Percentiles rank a stretch among this genome's conserved stretches.
Conservation (phyloP, 1,140 invertebrate species). For the Trigoniulus corallinus region DNA sequence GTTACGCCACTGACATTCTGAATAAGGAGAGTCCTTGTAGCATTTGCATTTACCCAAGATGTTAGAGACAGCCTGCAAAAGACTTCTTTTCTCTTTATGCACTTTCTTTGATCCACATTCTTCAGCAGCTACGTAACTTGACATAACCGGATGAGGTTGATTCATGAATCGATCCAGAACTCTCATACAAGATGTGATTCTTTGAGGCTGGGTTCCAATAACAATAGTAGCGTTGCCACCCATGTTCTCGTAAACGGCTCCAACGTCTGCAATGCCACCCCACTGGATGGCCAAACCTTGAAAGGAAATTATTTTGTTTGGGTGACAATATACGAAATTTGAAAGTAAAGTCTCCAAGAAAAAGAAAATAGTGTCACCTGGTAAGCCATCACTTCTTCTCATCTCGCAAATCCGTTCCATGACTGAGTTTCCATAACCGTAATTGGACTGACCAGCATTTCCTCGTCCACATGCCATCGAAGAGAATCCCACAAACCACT, state of each 20-base stretch:
- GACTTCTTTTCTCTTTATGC: constrained; percentile 11
- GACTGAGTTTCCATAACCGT: constrained; percentile 84
- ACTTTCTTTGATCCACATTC: constrained; percentile 29
- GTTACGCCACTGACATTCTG: too few relatives aligned
- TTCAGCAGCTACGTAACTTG: constrained; percentile 60
- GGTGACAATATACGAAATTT: too few relatives aligned
- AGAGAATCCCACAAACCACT: constrained; percentile 88
- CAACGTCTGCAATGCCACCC: constrained; percentile 95
- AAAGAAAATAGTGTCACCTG: too few relatives aligned
- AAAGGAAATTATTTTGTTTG: too few relatives aligned
- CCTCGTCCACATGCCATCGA: constrained; percentile 86
- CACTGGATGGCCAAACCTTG: constrained; percentile 81
- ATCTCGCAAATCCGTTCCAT: constrained; percentile 89
- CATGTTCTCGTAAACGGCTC: constrained; percentile 71
- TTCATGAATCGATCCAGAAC: constrained; percentile 76
- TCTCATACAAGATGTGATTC: constrained; percentile 69
- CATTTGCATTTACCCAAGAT: constrained; percentile 29
- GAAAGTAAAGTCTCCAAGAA: too few relatives aligned
- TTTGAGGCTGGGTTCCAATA: constrained; percentile 81
- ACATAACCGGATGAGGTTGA: constrained; percentile 65
- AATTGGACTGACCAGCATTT: constrained; percentile 88
- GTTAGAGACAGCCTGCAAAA: constrained; percentile 23
- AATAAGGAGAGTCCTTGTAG: too few relatives aligned
- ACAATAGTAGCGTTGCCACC: constrained; percentile 78
- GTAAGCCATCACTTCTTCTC: constrained; percentile 53